Percentiles rank a stretch among this genome's conserved stretches.
phyloP scores from a whole-genome alignment of 2,888 invertebrate species.

The Tetragnatha montana region DNA sequence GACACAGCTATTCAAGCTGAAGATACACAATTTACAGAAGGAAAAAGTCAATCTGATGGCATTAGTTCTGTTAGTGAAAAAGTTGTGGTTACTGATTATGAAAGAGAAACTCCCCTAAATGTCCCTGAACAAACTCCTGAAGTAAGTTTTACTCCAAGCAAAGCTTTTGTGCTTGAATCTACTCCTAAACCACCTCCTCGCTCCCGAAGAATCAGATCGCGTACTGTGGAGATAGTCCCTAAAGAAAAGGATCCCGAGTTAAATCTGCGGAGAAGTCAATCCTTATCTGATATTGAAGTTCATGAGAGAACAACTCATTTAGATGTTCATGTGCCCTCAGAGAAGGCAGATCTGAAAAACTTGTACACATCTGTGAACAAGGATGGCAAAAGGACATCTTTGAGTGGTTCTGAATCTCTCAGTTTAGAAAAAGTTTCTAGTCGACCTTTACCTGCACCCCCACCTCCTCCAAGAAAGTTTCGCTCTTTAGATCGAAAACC shows the following conservation, averaged over 20 bases:
- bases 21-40: background rate
- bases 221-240: constrained; percentile 67
- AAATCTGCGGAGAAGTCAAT: constrained; percentile 69
- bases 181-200: constrained; percentile 63
- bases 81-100: background rate
- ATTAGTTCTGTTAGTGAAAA: background rate
- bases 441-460: constrained; percentile 69
- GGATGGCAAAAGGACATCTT: constrained; percentile 38
- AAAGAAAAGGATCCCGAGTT: constrained; percentile 29
- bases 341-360: constrained; percentile 46
- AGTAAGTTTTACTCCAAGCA: background rate
- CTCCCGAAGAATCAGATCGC: constrained; percentile 59
- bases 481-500: constrained; percentile 51
- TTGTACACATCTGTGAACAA: constrained; percentile 68
- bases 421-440: constrained; percentile 48
- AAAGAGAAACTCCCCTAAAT: background rate
- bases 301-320: constrained; percentile 66
- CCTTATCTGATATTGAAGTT: constrained; percentile 71
- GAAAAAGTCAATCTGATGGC: background rate
- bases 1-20: background rate
- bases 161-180: background rate
- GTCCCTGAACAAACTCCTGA: background rate
- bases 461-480: constrained; percentile 69
- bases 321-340: background rate
- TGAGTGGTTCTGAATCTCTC: constrained; percentile 10